phyloP scores from a whole-genome alignment of 2,797 vertebrate genomes.

The Chaunax sp. region DNA sequence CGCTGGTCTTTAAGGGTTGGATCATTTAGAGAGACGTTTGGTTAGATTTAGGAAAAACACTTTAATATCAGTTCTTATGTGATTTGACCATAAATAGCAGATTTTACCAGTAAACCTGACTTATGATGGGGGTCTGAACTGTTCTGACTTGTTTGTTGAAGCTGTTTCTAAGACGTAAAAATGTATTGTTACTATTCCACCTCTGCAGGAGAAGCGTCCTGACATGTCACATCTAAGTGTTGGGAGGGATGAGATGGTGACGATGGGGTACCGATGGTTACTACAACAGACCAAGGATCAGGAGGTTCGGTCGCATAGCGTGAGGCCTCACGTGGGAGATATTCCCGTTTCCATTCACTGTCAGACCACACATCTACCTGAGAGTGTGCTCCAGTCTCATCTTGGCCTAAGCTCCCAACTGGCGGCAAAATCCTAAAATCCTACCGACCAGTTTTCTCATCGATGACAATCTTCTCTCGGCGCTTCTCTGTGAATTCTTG shows the following conservation, averaged over 20 bases:
- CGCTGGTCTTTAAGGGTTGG: too few species aligned
- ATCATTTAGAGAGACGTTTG: too few species aligned
- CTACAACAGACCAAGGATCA: constrained; percentile 71
- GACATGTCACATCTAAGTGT: constrained; percentile 71
- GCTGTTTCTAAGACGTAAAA: too few species aligned
- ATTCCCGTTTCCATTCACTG: constrained; percentile 78
- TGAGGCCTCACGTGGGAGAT: constrained; percentile 69
- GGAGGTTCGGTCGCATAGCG: constrained; percentile 67
- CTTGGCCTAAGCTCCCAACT: constrained; percentile 77
- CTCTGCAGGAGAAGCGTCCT: constrained; percentile 47
- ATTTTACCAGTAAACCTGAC: too few species aligned
- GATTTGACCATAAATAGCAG: too few species aligned
- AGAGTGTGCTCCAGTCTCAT: constrained; percentile 49
- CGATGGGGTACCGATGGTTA: constrained; percentile 63
- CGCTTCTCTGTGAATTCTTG: constrained; percentile 46
- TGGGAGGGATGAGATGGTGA: constrained; percentile 27
- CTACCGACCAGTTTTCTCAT: constrained; percentile 70
- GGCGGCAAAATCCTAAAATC: constrained; percentile 75
- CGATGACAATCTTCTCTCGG: constrained; percentile 74
- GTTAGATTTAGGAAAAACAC: too few species aligned
- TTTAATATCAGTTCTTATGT: too few species aligned
- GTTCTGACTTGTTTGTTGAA: too few species aligned
- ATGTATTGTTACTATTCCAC: too few species aligned
- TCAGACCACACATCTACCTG: constrained; percentile 57
- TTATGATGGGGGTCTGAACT: too few species aligned